phyloP scores from a whole-genome alignment of 2,797 vertebrate genomes.

The Masticophis lateralis region DNA sequence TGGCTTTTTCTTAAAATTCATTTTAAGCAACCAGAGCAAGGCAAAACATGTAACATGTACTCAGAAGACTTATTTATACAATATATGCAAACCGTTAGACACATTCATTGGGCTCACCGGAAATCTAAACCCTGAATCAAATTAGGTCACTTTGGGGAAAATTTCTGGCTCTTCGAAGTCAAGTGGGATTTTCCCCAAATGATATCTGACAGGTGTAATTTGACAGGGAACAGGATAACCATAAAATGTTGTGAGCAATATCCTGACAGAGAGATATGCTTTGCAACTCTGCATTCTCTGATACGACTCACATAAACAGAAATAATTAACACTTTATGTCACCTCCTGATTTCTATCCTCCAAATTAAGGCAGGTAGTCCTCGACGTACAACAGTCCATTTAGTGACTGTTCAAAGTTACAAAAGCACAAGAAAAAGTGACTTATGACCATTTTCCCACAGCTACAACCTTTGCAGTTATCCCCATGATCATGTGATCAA shows the following conservation, averaged over 20 bases:
- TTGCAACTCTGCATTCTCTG: not conserved
- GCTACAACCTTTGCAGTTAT: too few species aligned
- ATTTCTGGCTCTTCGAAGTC: not conserved
- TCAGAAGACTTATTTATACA: not conserved
- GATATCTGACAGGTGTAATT: not conserved
- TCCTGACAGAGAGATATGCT: not conserved
- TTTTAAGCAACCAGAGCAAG: not conserved
- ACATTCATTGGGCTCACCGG: not conserved
- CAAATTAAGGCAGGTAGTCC: not conserved
- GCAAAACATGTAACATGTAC: not conserved
- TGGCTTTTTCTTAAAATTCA: not conserved
- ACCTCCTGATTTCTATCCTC: not conserved
- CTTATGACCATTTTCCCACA: too few species aligned
- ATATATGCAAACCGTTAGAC: not conserved
- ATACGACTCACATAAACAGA: not conserved
- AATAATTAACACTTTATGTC: not conserved
- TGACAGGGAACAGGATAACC: not conserved
- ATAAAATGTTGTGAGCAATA: not conserved
- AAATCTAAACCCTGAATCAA: not conserved
- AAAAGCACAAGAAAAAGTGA: too few species aligned
- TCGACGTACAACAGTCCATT: too few species aligned
- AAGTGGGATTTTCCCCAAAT: not conserved
- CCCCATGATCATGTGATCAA: too few species aligned
- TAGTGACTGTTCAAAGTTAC: too few species aligned
- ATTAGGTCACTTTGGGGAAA: not conserved